Evolutionary conservation across 2,113 vertebrate species (phyloP).

Genomic region (Camelus dromedarius): DNA sequence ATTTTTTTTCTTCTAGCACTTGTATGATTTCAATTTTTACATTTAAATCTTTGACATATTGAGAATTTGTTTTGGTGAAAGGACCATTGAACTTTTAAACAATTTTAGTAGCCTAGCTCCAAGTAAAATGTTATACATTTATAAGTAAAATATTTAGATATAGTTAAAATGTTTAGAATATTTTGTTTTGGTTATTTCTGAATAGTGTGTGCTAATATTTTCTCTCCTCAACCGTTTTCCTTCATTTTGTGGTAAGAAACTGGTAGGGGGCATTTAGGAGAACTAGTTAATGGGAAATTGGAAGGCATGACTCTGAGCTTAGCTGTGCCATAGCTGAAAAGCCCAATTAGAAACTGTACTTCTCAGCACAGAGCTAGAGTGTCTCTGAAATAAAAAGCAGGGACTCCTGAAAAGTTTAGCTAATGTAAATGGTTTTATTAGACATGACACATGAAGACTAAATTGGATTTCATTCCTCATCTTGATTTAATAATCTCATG

Average conservation of each 20-base stretch:
- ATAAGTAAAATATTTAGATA: neutral
- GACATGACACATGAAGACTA: slow-evolving; percentile 17
- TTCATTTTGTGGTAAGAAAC: neutral
- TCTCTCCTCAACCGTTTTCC: neutral
- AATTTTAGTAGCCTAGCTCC: neutral
- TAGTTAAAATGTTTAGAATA: neutral
- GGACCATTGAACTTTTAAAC: neutral
- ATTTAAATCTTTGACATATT: slow-evolving; percentile 7
- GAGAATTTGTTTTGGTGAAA: neutral
- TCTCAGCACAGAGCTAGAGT: neutral
- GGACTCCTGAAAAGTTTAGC: slow-evolving; percentile 51
- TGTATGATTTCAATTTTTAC: neutral
- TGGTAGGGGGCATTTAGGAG: neutral
- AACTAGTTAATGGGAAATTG: neutral
- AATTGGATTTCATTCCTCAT: slow-evolving; percentile 61
- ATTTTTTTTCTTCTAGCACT: neutral
- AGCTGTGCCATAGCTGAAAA: neutral
- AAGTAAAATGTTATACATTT: slow-evolving; percentile 36
- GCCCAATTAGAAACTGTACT: neutral
- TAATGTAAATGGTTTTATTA: slow-evolving; percentile 58
- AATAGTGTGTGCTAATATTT: slow-evolving; percentile 8
- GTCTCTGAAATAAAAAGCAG: slow-evolving; percentile 48
- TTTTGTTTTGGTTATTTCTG: slow-evolving; percentile 41
- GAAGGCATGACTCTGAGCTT: neutral
- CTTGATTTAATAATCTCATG: slow-evolving; percentile 63